Evolutionary conservation across 2,113 vertebrate species (phyloP), one percentile per base, ranked within the genome.

Genomic region (Apteryx owenii): DNA sequence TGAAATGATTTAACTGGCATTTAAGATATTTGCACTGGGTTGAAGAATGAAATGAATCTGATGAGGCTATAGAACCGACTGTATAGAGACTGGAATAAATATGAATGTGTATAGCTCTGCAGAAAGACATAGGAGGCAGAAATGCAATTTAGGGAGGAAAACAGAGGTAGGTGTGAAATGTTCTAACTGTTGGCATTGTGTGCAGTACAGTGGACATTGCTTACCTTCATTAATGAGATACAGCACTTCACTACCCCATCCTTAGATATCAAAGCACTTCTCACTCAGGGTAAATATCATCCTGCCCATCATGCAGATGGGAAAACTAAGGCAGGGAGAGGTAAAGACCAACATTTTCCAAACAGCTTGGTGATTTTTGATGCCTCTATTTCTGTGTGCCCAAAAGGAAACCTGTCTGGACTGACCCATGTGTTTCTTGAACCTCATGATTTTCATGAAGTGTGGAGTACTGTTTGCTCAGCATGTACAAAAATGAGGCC

Each of bases 141-240:
- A 93, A 79, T 42, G 68, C 33, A 76, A 64, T 65, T 86, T 71
- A 79, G 61, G 33, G 66, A 94, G 77, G 62, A 92, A 89, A 85
- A 80, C 83, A 95, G 93, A 93, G 84, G 73, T 90, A 42, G 88
- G 80, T 92, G 83, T 90, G 88, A 92, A 85, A 64, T 84, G 33
- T 92, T 82, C 58, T 95, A 51, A 84, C 56, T 0, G 12, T n/a
- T 81, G 89, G 78, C 83, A 92, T 50, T 86, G 92, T 75, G 51
- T 77, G 42, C 42, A 81, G 69, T 29, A 16, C 40, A 40, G 90
- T 7, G 50, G 77, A 61, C 60, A 93, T 11, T 66, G 72, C 85
- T 83, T 54, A 53, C 76, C 92, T 82, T 73, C 65, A 73, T 28
- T 54, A 77, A n/a, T 6, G 40, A 33, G 38, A 29, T 26, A 20